Conservation (phyloP, 2,888 invertebrate genomes). For the Apomyelois bistriatella region DNA sequence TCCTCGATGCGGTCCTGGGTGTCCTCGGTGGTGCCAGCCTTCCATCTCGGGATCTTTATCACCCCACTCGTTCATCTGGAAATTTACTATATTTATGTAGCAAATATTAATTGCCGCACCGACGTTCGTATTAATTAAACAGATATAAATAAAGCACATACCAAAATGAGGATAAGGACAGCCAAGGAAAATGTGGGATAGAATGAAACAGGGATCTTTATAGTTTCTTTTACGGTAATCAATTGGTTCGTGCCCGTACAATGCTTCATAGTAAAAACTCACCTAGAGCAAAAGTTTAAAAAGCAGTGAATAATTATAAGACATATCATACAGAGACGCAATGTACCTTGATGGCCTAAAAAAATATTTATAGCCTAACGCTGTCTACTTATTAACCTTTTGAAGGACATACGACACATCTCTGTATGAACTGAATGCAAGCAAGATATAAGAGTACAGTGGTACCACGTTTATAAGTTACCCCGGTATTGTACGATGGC, state of each 20-base stretch:
- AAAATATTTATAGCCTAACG: too few relatives aligned
- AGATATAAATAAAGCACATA: conserved; percentile 42
- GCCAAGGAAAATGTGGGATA: conserved; percentile 76
- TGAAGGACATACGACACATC: too few relatives aligned
- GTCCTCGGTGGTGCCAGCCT: conserved; percentile 72
- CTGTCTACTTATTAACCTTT: too few relatives aligned
- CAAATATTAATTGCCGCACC: conserved; percentile 9
- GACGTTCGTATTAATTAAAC: not conserved
- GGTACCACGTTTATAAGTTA: too few relatives aligned
- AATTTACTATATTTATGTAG: conserved; percentile 16
- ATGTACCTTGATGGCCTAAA: too few relatives aligned
- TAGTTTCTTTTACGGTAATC: conserved; percentile 61
- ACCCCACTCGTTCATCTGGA: conserved; percentile 75
- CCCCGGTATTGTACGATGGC: too few relatives aligned
- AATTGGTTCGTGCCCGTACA: conserved; percentile 66
- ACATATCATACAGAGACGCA: too few relatives aligned
- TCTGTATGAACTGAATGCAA: too few relatives aligned
- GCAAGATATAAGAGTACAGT: too few relatives aligned
- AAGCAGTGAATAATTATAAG: conserved; percentile 18
- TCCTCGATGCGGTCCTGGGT: conserved; percentile 72
- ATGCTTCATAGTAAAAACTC: conserved; percentile 55
- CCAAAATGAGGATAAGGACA: conserved; percentile 72
- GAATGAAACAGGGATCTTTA: conserved; percentile 62
- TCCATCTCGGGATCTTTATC: conserved; percentile 73
- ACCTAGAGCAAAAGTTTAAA: conserved; percentile 51